Evolutionary conservation across 2,113 vertebrate genomes (phyloP).

Genomic region (Turnix velox): DNA sequence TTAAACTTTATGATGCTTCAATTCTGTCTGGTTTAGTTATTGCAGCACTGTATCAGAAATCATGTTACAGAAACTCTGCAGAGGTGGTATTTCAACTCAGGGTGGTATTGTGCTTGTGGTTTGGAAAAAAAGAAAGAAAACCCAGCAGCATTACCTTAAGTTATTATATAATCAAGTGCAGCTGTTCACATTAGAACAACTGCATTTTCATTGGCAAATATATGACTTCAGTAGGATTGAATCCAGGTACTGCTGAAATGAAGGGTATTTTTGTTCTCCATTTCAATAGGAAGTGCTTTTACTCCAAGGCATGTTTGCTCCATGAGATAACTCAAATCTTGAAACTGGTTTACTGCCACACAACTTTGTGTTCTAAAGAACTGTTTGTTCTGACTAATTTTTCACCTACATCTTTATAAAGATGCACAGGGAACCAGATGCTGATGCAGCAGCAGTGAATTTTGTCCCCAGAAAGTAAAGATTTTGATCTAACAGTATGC

Average conservation of each 20-base stretch:
- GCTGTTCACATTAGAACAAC: background rate
- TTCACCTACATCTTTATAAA: rapidly evolving
- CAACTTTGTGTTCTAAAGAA: background rate
- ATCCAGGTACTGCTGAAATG: background rate
- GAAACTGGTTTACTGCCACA: background rate
- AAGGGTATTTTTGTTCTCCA: background rate
- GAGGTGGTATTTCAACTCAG: background rate
- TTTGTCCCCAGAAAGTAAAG: background rate
- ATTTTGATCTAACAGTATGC: background rate
- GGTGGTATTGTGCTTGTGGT: background rate
- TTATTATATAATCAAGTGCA: background rate
- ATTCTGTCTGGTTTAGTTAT: background rate
- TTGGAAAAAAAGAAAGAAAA: background rate
- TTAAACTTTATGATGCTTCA: background rate
- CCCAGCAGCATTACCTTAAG: background rate
- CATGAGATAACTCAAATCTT: background rate
- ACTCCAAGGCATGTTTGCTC: background rate
- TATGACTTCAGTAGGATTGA: background rate
- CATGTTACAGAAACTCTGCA: background rate
- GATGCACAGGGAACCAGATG: background rate
- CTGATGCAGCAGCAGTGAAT: background rate
- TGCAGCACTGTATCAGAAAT: background rate
- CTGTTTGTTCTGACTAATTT: background rate
- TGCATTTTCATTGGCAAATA: background rate
- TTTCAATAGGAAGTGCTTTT: background rate